phyloP scores from a whole-genome alignment of 1,140 invertebrate genomes.

The Drosophila kohkoa region DNA sequence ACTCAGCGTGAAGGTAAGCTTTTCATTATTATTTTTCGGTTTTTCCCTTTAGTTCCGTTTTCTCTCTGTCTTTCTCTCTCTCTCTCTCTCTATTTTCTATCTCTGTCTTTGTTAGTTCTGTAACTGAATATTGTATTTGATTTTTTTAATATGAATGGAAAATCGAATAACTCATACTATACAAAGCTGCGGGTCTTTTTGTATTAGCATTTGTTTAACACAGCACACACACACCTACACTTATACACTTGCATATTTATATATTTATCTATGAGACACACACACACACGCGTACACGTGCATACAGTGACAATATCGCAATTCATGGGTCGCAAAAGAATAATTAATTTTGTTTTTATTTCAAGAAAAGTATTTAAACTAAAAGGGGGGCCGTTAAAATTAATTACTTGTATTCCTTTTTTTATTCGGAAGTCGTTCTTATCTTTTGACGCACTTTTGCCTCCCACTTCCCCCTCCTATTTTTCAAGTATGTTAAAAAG shows the following conservation, averaged over 20 bases:
- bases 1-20: conserved; percentile 97
- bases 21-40: conserved; percentile 65
- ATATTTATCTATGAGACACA: conserved; percentile 28
- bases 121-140: conserved; percentile 60
- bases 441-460: conserved; percentile 45
- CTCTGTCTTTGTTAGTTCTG: conserved; percentile 42
- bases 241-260: conserved; percentile 40
- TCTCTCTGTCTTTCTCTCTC: background rate
- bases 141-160: conserved; percentile 46
- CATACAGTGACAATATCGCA: conserved; percentile 30
- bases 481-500: conserved; percentile 27
- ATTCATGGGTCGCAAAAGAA: conserved; percentile 18
- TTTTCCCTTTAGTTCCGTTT: conserved; percentile 1
- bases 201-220: conserved; percentile 8
- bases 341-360: conserved; percentile 50
- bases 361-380: conserved; percentile 48
- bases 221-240: conserved; percentile 40
- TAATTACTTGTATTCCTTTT: conserved; percentile 64
- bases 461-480: conserved; percentile 1
- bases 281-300: conserved; percentile 37
- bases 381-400: conserved; percentile 61
- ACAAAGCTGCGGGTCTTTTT: background rate
- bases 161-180: conserved; percentile 31
- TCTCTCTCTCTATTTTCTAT: conserved; percentile 21
- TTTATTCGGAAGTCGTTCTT: conserved; percentile 32